Base-by-base conservation (phyloP, 2,797 vertebrate species). In the Eleutherodactylus coqui region DNA sequence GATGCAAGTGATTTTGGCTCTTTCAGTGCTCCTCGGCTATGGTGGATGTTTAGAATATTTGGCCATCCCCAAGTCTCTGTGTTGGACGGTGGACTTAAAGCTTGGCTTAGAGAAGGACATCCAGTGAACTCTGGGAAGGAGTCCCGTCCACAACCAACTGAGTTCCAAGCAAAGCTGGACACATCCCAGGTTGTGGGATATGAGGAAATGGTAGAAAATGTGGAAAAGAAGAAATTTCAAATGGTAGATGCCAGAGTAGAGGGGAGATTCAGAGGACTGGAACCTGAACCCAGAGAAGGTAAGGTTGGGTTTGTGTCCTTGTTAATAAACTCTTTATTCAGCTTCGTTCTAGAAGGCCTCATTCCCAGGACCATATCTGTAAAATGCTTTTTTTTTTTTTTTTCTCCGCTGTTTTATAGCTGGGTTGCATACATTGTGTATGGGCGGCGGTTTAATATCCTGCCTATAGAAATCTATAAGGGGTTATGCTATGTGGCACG, bases 41-140 rank as follows among this genome's bases (percentile, higher is more conserved):
- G 98, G 98, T 99, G 97, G 97, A 99, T 98, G 98, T 99, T 99
- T 90, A 94, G 96, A 1, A 90, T 92, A 83, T 99, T 99, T 2
- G 97, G 98, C 0, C 98, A 99, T 72, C 86, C 72, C 1, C 41
- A 88, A 0, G 98, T 99, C 83, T 99, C 97, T 0, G 93, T 99
- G 79, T 93, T 99, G 77, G 95, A 98, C 88, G 97, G 98, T 0
- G 97, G 98, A 5, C 87, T 98, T 88, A 96, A 94, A 90, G 93
- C 94, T 88, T 99, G 98, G 98, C 86, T 93, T 81, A 90, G 84
- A 7, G 95, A 95, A 51, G 94, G 95, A 0, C 83, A 93, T 3
- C 93, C 92, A 0, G 85, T 98, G 62, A 94, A 91, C 1, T 91
- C 95, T 0, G 96, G 94, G 38, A 87, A 87, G 77, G 93, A 92